Percentiles rank a stretch among this genome's conserved stretches.
Conservation (phyloP, 1,140 invertebrate genomes). For the Camponotus vicinus region DNA sequence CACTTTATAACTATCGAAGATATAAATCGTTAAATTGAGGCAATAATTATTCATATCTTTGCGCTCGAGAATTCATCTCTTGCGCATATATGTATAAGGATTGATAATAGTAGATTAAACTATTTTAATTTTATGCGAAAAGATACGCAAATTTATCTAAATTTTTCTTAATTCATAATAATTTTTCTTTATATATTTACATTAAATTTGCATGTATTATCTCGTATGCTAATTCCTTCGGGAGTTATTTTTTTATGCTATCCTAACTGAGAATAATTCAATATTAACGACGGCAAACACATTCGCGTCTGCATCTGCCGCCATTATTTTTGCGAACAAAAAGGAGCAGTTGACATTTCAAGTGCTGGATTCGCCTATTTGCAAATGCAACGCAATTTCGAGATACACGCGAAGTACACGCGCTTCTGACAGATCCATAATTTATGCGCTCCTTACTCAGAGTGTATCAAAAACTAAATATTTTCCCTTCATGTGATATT, state of each 20-base stretch:
- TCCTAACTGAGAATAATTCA: slow-evolving; percentile 32
- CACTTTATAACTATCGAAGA: neutral
- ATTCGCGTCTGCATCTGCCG: slow-evolving; percentile 1
- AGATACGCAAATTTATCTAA: neutral
- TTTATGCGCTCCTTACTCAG: slow-evolving; percentile 18
- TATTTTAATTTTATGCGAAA: neutral
- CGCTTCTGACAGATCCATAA: slow-evolving; percentile 22
- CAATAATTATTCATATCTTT: neutral
- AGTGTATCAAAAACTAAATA: neutral
- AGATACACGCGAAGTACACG: slow-evolving; percentile 17
- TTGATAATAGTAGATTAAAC: neutral
- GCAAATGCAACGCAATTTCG: slow-evolving; percentile 28
- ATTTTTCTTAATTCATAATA: slow-evolving; percentile 15
- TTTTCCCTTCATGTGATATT: slow-evolving; percentile 8
- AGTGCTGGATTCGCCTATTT: slow-evolving; percentile 23
- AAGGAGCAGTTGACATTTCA: slow-evolving; percentile 43
- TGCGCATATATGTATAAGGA: too few relatives aligned
- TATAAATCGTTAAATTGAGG: neutral
- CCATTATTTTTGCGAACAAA: slow-evolving; percentile 35
- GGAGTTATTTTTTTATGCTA: slow-evolving; percentile 28
- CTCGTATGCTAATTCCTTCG: neutral
- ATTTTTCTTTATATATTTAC: slow-evolving; percentile 9
- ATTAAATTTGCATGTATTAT: slow-evolving; percentile 13
- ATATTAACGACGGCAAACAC: slow-evolving; percentile 9
- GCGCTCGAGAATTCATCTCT: neutral